Evolutionary conservation across 2,888 invertebrate species (phyloP), one percentile per base, ranked within the genome.

Genomic region (Yponomeuta plumbellus): DNA sequence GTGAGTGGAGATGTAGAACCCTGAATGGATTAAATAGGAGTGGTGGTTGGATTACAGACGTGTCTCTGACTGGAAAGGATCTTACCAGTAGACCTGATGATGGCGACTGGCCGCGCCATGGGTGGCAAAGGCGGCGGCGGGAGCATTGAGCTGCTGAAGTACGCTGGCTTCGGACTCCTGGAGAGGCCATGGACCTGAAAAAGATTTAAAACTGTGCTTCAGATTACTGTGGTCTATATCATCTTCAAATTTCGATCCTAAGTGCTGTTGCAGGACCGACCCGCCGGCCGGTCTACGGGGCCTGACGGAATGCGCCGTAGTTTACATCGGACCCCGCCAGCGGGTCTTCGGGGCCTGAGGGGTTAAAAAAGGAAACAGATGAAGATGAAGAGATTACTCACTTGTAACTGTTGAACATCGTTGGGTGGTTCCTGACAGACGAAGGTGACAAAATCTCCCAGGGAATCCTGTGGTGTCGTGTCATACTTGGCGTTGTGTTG

Each of bases 361-460:
- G 13, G 2, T 44, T 52, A 52, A 52, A 13, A 13, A 8, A 52
- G 3, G 1, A 52, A 52, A 17, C 44, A 52, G 44, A 34, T 34
- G 6, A 6, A 34, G 8, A 34, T 34, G 8, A 1, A 8, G 34
- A 34, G 2, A 39, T 39, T 40, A n/a, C 66, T 64, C 69, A 95
- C 95, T 94, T 95, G 95, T 79, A 95, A 90, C 79, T 94, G 93
- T 85, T 95, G 95, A 0, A 88, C 88, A 68, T 94, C 94, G 69
- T 94, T 94, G 74, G 96, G 95, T 40, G 96, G 96, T 86, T 98
- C 98, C 88, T 98, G 98, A 81, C 98, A 98, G 66, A 98, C 98
- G 80, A 98, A 97, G 61, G 98, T 98, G 71, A 98, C 98, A 86
- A 98, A 98, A 87, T 99, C 98, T 2, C 97, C 96, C 71, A 98